A percentile compares a stretch with the other conserved stretches of the same genome.
These are phyloP conservation scores for Malurus leucopterus DNA, from an alignment of 2,797 vertebrate species.

Conservation along the genomic window DNA sequence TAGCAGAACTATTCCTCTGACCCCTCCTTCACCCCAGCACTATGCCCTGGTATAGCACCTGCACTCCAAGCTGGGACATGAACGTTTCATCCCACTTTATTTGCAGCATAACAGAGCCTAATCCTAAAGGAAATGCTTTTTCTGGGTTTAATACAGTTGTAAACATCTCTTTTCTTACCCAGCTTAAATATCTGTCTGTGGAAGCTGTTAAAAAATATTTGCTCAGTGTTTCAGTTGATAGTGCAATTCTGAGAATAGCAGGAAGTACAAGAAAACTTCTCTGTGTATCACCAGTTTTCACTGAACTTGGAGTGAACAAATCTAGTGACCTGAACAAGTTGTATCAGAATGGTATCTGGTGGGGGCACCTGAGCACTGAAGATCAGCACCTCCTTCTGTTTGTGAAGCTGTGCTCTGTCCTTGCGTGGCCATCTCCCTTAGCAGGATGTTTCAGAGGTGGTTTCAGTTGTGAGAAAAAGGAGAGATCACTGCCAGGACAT, in stretches of 20 bases:
- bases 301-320: not conserved
- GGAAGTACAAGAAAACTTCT: not conserved
- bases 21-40: not conserved
- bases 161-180: not conserved
- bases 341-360: not conserved
- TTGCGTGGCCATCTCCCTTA: rapidly evolving
- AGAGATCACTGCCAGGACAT: not conserved
- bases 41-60: not conserved
- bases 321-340: not conserved
- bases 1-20: not conserved
- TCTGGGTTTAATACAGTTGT: not conserved
- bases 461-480: not conserved
- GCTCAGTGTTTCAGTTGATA: not conserved
- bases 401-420: not conserved
- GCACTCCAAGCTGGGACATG: not conserved
- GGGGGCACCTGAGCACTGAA: not conserved
- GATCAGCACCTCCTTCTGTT: not conserved
- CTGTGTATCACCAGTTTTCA: not conserved
- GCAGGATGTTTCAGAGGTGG: not conserved
- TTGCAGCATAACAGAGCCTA: not conserved
- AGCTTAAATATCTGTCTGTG: not conserved
- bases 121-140: not conserved
- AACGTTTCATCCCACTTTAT: not conserved
- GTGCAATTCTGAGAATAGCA: not conserved
- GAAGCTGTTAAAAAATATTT: not conserved